Evolutionary conservation across 2,888 invertebrate species (phyloP).

Genomic region (Hololepta plana): DNA sequence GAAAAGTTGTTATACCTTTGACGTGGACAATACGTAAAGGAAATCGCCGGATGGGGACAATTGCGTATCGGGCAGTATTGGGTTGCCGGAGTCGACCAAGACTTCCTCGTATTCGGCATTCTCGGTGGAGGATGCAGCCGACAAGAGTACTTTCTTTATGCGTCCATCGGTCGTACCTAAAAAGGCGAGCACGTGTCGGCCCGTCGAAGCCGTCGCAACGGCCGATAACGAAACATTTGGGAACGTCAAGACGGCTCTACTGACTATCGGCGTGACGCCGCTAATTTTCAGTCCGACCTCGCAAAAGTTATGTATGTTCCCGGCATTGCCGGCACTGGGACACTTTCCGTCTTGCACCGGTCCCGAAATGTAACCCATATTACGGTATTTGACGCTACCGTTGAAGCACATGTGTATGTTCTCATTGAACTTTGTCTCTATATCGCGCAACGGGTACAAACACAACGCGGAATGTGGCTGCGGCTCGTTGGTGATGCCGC

Average conservation of each 20-base stretch:
- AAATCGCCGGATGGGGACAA: slow-evolving; percentile 70
- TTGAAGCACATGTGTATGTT: slow-evolving; percentile 97
- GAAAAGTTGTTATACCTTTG: slow-evolving; percentile 31
- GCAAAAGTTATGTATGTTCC: slow-evolving; percentile 83
- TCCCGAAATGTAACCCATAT: slow-evolving; percentile 81
- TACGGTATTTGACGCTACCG: slow-evolving; percentile 81
- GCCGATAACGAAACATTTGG: slow-evolving; percentile 68
- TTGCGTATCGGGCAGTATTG: slow-evolving; percentile 71
- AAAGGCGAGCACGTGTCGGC: slow-evolving; percentile 85
- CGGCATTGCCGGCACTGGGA: slow-evolving; percentile 70
- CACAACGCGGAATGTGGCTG: slow-evolving; percentile 77
- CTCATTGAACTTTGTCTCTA: slow-evolving; percentile 85
- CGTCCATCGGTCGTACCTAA: slow-evolving; percentile 74
- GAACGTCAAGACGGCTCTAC: slow-evolving; percentile 59
- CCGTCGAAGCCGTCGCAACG: slow-evolving; percentile 72
- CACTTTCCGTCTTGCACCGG: slow-evolving; percentile 83
- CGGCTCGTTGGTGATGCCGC: slow-evolving; percentile 72
- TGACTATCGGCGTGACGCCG: slow-evolving; percentile 66
- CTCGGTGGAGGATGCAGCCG: slow-evolving; percentile 50
- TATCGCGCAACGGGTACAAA: slow-evolving; percentile 76
- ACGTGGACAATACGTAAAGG: slow-evolving; percentile 67
- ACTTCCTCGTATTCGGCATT: slow-evolving; percentile 73
- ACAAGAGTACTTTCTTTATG: slow-evolving; percentile 70
- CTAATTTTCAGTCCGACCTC: slow-evolving; percentile 85
- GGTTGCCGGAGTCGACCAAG: slow-evolving; percentile 57